Evolutionary conservation across 1,140 invertebrate species (phyloP), one percentile per base, ranked within the genome.

Genomic region (Drosophila tsacasi): DNA sequence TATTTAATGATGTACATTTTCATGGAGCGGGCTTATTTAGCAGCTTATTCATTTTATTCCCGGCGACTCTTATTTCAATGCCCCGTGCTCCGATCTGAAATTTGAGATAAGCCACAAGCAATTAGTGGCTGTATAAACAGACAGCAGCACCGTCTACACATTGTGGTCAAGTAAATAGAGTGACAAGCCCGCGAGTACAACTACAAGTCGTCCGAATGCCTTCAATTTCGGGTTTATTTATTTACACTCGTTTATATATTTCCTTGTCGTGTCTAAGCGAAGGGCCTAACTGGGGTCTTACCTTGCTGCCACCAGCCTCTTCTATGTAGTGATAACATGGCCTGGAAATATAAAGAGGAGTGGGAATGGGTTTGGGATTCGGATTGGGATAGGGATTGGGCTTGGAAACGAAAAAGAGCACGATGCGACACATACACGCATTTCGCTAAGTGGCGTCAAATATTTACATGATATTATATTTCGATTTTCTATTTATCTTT

Each of bases 391-490:
- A n/a, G 23, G 23, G 23, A 9, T 30, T 30, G 30, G 7, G 30
- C 30, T 30, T 42, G 30, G 44, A 62, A 39, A 55, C 23, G 55
- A 66, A 71, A 35, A 66, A 80, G 40, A 64, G 42, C 63, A 76
- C 58, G 61, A 76, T 55, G 67, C 47, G 55, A 19, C 57, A 39
- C 47, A 76, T 35, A 73, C 46, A 84, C 82, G 68, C 83, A 86
- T 72, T 74, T 75, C 35, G 72, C 85, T 89, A 89, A 89, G 85
- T 89, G 85, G 71, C 90, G 81, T 90, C 82, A 91, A 90, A 90
- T 90, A 90, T 90, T 90, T 91, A 82, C 86, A 85, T 74, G 62
- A 82, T 91, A 90, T 91, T 90, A 86, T 79, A 68, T 90, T 89
- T 90, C 81, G 46, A 90, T 89, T 90, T 85, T 85, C 75, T 82